Conservation (phyloP, 2,113 vertebrate species). For the Rattus rattus region DNA sequence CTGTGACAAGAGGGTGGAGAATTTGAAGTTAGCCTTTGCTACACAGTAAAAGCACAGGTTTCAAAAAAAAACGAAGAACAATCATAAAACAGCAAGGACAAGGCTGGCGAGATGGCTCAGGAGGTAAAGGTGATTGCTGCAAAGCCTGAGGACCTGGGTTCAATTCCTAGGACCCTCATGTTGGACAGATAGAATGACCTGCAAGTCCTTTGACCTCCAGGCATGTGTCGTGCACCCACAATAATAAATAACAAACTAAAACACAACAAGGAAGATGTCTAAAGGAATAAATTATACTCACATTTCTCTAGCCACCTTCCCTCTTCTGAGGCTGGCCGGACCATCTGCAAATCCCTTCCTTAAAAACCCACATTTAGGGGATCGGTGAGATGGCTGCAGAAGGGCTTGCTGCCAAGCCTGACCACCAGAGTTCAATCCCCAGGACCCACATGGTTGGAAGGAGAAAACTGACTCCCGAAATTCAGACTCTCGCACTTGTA, state of each 20-base stretch:
- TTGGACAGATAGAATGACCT: neutral
- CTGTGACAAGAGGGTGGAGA: neutral
- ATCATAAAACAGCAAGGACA: neutral
- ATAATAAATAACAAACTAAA: neutral
- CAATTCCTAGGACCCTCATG: neutral
- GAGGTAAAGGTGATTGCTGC: neutral
- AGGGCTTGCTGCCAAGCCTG: neutral
- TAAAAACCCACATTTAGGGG: neutral
- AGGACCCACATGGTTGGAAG: neutral
- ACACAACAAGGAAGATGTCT: neutral
- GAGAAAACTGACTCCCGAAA: neutral
- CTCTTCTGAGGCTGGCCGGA: neutral
- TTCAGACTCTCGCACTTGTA: neutral
- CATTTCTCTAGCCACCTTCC: neutral
- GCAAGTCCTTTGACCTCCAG: neutral
- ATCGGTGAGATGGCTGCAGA: neutral
- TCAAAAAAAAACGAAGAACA: neutral
- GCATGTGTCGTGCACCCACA: neutral
- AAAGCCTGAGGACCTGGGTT: neutral
- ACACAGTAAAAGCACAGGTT: neutral
- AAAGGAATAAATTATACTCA: no score
- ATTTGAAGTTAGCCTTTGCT: neutral
- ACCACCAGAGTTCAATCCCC: neutral
- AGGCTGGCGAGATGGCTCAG: neutral
- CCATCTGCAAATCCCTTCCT: neutral